Evolutionary conservation across 2,797 vertebrate genomes (phyloP), one percentile per base, ranked within the genome.

Genomic region (Hypotaenidia philippensis): DNA sequence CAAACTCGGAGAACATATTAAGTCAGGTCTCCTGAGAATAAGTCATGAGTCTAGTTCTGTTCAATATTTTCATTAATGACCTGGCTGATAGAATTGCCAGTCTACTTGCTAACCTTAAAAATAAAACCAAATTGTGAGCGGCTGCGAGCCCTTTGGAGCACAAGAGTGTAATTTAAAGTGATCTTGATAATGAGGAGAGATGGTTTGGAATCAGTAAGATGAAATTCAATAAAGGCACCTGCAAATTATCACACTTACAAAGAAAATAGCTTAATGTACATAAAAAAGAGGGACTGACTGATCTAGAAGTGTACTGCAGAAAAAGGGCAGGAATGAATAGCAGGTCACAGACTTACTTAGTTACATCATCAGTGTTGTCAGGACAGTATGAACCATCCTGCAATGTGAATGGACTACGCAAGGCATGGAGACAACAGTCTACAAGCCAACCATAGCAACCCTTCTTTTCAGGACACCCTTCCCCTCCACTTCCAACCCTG

Each of bases 181-280:
- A 90, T 89, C 49, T 84, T 36, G 53, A 36, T 91, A 93, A 96
- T 25, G 63, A 93, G 74, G 59, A 91, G 74, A 93, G 59, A 69
- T 83, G 81, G 60, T 83, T 78, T 92, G 87, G 71, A 93, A 94
- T 87, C 78, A 78, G 53, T 47, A 83, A 85, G 78, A 89, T 29
- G 63, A 68, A 93, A 95, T 90, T 89, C 80, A 89, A 87, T 90
- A 84, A 70, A 90, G 71, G 82, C 64, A 90, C 34, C 70, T 65
- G 69, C 0, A 0, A 93, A 95, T 91, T 82, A 84, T 34, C 60
- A 56, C 64, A 47, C 32, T 79, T 79, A 52, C 5, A 70, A 79
- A 83, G 74, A 72, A 94, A 94, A 89, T 80, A 83, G 53, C 64
- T 77, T 78, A 50, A 80, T 27, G 68, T 25, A 41, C 44, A 18